Evolutionary conservation across 2,113 vertebrate genomes (phyloP), one percentile per base, ranked within the genome.

Genomic region (Sceloporus undulatus): DNA sequence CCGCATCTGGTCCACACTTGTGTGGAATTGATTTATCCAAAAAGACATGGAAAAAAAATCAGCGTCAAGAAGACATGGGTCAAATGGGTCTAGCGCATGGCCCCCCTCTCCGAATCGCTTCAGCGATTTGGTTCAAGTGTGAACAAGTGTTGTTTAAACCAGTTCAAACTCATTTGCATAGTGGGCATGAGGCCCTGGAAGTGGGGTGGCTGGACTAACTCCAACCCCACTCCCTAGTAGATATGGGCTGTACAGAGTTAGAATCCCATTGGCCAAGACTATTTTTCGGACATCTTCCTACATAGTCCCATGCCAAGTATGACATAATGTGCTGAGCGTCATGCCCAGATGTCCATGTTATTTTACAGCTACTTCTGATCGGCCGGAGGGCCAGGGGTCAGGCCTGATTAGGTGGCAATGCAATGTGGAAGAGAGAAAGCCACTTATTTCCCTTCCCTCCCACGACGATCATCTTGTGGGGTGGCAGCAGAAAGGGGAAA

Each of bases 281-380:
- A 27, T 42, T 68, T 66, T 48, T 68, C 23, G 40, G 62, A 38
- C 59, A 25, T 27, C 87, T 85, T 85, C 84, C 34, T 88, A 42
- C 66, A 91, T 90, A 38, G 73, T 91, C 48, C 83, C 89, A 62
- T 59, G 76, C 84, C 48, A 54, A 90, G 85, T 29, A 85, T 0
- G 65, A 73, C 83, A 27, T 34, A 18, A 73, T 89, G 71, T n/a
- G 71, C 86, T 68, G 4, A 23, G 1, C 6, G 54, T 90, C 87
- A 73, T 83, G 87, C 91, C 91, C 95, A 95, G 94, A 95, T 94
- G 91, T 92, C 92, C 84, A 81, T 82, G 82, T 90, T 93, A 86
- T 54, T 89, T 92, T 78, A 87, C 92, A 93, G 91, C 92, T 93
- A 79, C 93, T 95, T 95, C 88, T 90, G 86, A 76, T 89, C 91